Evolutionary conservation across 1,140 invertebrate genomes (phyloP).

Genomic region (Lucilia cuprina): DNA sequence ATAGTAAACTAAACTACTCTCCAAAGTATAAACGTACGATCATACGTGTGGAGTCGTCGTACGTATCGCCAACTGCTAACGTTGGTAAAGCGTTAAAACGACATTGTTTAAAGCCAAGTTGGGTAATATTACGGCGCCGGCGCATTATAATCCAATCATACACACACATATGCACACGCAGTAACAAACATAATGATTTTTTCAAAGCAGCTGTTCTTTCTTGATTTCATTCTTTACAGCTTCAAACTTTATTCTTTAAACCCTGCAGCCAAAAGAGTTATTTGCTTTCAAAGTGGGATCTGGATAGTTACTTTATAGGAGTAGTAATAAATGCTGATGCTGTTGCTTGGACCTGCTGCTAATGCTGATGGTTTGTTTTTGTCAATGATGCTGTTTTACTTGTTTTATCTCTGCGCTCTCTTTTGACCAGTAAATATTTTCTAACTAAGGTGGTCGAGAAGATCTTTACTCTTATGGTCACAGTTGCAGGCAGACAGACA

Average conservation of each 20-base stretch:
- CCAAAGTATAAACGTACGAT: background rate
- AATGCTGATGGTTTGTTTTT: background rate
- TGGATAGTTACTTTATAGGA: no score
- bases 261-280: background rate
- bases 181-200: background rate
- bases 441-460: constrained; percentile 20
- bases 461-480: background rate
- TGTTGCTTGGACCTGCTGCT: background rate
- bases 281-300: no score
- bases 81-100: constrained; percentile 20
- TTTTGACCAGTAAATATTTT: background rate
- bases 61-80: no score
- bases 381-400: constrained; percentile 23
- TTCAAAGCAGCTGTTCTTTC: constrained; percentile 18
- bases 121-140: constrained; percentile 28
- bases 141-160: constrained; percentile 30
- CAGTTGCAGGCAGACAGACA: background rate
- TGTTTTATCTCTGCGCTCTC: background rate
- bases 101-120: constrained; percentile 30
- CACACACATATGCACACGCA: background rate
- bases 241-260: background rate
- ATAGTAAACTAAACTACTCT: background rate
- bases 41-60: no score
- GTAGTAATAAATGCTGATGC: background rate
- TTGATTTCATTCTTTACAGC: background rate